Evolutionary conservation across 2,797 vertebrate species (phyloP), one percentile per base, ranked within the genome.

Genomic region (Platalea minor): DNA sequence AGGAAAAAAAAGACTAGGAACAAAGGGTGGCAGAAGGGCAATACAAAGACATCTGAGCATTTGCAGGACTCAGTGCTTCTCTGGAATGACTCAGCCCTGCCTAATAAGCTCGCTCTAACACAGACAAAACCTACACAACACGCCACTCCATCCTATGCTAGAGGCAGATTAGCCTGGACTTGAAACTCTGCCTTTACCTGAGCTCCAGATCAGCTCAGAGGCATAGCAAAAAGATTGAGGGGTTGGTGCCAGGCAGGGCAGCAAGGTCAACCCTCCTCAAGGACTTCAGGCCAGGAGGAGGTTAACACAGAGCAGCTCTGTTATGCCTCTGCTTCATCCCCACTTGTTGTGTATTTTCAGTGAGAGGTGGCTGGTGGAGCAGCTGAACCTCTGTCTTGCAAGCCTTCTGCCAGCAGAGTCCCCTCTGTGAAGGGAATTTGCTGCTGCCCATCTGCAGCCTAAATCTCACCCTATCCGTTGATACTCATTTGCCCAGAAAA

Each of bases 341-440:
- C 67, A 43, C 51, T 82, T 79, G 60, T 12, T 54, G 63, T 1
- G 0, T 56, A 11, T 90, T 70, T 83, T 45, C 83, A 69, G 35
- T 17, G 45, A 63, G 53, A 86, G 79, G 43, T 33, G 65, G 76
- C 70, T 95, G 57, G 25, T 90, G 45, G 56, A 92, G 95, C 83
- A 92, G 84, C 90, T 95, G 90, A 94, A 85, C 28, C 56, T 54
- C 59, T 1, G 0, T 19, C 83, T 69, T 33, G 24, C 60, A 72
- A 90, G 33, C 1, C 51, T 93, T 72, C 77, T 65, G 90, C 77
- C 91, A 96, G 77, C 59, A 63, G 33, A 85, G 74, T 64, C 26
- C 64, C 59, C 63, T 90, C 60, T 87, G 82, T n/a, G 88, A 85
- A 59, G n/a, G n/a, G 65, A 94, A 85, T 85, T 94, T 86, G 68